Conservation (phyloP, 2,888 invertebrate genomes). For the Ophion slaviceki region DNA sequence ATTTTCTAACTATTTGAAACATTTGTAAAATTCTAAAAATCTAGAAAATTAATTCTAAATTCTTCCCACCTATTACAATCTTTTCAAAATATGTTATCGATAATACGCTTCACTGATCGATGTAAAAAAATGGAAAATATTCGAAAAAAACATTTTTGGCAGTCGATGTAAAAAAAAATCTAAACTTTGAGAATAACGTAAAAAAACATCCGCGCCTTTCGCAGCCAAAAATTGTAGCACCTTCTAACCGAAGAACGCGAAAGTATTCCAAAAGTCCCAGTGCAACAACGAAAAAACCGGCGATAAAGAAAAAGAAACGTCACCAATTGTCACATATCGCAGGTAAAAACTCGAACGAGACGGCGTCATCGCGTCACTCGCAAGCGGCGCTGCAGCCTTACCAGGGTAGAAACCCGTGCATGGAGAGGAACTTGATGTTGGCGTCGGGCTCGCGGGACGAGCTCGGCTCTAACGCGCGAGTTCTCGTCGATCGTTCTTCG, state of each 20-base stretch:
- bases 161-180: background rate
- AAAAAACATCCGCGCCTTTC: no score
- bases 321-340: constrained; percentile 59
- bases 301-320: no score
- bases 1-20: background rate
- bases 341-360: constrained; percentile 86
- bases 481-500: constrained; percentile 87
- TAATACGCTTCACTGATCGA: background rate
- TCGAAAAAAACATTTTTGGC: background rate
- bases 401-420: constrained; percentile 93
- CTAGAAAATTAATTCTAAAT: no score
- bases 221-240: no score
- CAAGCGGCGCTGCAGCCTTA: constrained; percentile 88
- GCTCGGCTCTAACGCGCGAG: constrained; percentile 83
- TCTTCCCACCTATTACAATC: no score
- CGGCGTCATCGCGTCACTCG: constrained; percentile 77
- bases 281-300: background rate
- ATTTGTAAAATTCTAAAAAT: background rate
- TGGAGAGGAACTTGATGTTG: constrained; percentile 89
- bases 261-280: background rate
- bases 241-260: no score
- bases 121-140: background rate
- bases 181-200: no score
- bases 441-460: constrained; percentile 86
- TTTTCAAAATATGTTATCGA: no score